These are phyloP conservation scores for Campylorhamphus procurvoides DNA, from an alignment of 2,113 vertebrate species.

Conservation along the genomic window DNA sequence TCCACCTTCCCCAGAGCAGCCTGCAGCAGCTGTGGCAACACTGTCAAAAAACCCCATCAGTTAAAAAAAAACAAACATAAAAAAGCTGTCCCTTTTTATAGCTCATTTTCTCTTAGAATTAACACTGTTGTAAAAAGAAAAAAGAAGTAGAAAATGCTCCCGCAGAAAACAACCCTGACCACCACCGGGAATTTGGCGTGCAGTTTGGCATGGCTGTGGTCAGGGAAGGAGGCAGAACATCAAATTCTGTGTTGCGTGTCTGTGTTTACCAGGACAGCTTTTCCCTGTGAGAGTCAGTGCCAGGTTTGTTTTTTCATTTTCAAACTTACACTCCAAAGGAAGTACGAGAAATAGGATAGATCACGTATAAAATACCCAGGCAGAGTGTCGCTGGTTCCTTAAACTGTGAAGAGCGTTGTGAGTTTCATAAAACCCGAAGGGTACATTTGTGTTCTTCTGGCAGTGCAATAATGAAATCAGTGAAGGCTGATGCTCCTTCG, in stretches of 20 bases:
- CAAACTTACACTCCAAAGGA: background rate
- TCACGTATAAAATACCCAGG: background rate
- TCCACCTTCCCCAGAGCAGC: background rate
- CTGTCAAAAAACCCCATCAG: background rate
- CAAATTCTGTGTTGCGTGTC: accelerated
- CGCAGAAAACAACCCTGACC: accelerated
- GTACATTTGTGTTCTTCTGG: background rate
- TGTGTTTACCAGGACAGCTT: background rate
- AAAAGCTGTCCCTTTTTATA: background rate
- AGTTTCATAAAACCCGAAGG: slow-evolving; percentile 32
- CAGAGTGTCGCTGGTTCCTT: background rate
- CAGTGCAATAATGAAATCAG: background rate
- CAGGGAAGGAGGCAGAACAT: background rate
- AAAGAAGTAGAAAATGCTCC: background rate
- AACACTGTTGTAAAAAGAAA: background rate
- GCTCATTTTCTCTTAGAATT: background rate
- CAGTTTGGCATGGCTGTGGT: background rate
- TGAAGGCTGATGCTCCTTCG: background rate
- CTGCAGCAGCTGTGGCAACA: background rate
- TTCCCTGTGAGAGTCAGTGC: background rate
- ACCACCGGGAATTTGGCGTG: accelerated
- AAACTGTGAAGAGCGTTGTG: background rate
- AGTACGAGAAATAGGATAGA: background rate
- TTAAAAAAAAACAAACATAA: background rate
- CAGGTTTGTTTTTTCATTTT: background rate